Conservation (phyloP, 2,113 vertebrate genomes). For the Tringa solitaria region DNA sequence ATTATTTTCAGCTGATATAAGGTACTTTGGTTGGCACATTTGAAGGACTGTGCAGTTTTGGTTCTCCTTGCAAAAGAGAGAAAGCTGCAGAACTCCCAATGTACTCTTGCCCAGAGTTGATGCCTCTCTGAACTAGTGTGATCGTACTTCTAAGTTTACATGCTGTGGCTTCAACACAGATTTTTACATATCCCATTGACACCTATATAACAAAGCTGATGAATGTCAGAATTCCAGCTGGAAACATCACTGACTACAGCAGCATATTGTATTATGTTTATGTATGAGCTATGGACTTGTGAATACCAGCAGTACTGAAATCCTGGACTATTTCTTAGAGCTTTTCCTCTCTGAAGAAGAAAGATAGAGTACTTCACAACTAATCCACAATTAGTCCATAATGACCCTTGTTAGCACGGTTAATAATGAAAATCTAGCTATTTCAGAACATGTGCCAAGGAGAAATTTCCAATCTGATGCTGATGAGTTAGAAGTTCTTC, state of each 20-base stretch:
- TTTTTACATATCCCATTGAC: not conserved
- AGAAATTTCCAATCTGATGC: not conserved
- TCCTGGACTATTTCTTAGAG: not conserved
- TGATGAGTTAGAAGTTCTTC: not conserved
- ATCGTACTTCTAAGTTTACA: not conserved
- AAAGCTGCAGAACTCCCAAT: not conserved
- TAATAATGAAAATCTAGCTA: not conserved
- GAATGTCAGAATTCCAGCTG: not conserved
- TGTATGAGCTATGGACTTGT: not conserved
- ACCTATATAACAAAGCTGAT: not conserved
- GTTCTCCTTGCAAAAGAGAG: not conserved
- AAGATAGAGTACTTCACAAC: not conserved
- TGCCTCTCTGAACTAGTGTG: not conserved
- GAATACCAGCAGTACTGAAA: not conserved
- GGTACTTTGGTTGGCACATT: not conserved
- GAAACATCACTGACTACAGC: not conserved
- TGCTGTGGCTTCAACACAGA: not conserved
- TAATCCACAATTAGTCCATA: not conserved
- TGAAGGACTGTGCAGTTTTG: not conserved
- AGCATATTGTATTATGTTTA: not conserved
- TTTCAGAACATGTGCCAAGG: not conserved
- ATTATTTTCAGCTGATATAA: not conserved
- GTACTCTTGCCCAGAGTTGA: not conserved
- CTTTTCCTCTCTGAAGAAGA: not conserved
- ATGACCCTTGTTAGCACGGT: not conserved